These are phyloP conservation scores for Malurus splendens DNA, from an alignment of 2,797 vertebrate genomes.

Conservation along the genomic window DNA sequence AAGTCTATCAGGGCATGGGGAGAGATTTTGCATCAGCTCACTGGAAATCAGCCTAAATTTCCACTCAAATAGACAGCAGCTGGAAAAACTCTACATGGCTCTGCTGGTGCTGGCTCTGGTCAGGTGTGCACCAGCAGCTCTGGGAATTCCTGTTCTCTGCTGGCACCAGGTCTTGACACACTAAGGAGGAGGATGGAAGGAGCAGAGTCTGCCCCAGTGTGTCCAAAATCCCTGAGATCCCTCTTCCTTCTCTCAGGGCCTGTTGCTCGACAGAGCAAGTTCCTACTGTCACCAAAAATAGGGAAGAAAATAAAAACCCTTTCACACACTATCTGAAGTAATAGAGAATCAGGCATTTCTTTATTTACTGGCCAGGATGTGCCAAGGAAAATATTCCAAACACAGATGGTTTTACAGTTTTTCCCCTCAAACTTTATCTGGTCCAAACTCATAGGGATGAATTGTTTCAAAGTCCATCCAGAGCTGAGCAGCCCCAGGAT, in stretches of 20 bases:
- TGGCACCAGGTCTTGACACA: rapidly evolving
- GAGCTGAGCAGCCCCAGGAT: too few species aligned
- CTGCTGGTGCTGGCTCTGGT: background rate
- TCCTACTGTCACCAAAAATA: background rate
- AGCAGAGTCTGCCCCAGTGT: background rate
- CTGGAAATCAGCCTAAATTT: background rate
- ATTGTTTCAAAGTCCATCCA: too few species aligned
- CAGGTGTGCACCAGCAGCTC: background rate
- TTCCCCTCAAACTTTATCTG: too few species aligned
- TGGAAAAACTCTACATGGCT: background rate
- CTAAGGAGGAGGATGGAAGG: rapidly evolving
- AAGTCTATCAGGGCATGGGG: background rate
- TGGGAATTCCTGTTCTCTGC: rapidly evolving
- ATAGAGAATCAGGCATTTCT: too few species aligned
- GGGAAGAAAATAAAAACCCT: too few species aligned
- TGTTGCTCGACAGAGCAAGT: rapidly evolving
- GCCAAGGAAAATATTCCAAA: too few species aligned
- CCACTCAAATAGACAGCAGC: background rate
- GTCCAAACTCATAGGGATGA: too few species aligned
- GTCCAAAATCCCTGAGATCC: background rate
- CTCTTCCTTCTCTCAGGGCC: background rate
- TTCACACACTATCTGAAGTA: too few species aligned
- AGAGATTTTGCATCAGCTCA: background rate
- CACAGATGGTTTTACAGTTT: too few species aligned
- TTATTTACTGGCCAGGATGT: too few species aligned